A percentile compares a stretch with the other conserved stretches of the same genome.
These are phyloP conservation scores for Drosophila kanapiae DNA, from an alignment of 1,140 invertebrate genomes.

Conservation along the genomic window DNA sequence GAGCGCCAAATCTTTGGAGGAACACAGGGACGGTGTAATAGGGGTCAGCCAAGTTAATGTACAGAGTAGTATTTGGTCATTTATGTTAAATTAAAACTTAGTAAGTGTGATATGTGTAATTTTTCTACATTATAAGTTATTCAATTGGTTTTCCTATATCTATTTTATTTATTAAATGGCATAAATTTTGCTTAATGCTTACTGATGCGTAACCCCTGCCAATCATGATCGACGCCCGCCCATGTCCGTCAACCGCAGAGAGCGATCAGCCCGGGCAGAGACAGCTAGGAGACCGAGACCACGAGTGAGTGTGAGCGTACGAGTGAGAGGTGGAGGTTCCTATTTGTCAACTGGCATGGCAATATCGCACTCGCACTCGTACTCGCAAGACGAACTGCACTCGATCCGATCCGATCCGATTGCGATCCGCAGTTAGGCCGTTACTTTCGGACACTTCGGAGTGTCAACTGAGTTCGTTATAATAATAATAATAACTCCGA, in stretches of 20 bases:
- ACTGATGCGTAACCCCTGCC: neutral
- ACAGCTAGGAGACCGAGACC: slow-evolving; percentile 7
- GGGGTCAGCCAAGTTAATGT: neutral
- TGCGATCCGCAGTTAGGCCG: slow-evolving; percentile 26
- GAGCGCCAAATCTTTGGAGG: slow-evolving; percentile 31
- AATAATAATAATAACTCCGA: slow-evolving; percentile 18
- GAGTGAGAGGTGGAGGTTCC: slow-evolving; percentile 18
- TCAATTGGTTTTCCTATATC: too few relatives aligned
- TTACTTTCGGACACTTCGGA: slow-evolving; percentile 31
- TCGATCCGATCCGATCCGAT: slow-evolving; percentile 43
- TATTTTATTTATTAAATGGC: too few relatives aligned
- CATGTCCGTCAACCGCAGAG: slow-evolving; percentile 1
- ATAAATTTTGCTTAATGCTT: too few relatives aligned
- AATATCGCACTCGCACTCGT: slow-evolving; percentile 51
- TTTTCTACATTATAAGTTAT: neutral
- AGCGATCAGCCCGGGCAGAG: slow-evolving; percentile 9
- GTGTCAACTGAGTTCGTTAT: neutral
- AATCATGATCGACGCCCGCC: neutral
- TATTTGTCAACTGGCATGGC: slow-evolving; percentile 53
- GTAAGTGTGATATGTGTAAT: neutral
- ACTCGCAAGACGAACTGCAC: slow-evolving; percentile 57
- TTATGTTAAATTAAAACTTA: neutral
- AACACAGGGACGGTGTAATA: neutral
- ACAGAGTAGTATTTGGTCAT: too few relatives aligned
- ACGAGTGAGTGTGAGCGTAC: slow-evolving; percentile 34